Percentiles rank a stretch among this genome's conserved stretches.
These are phyloP conservation scores for Plectropomus leopardus DNA, from an alignment of 2,113 vertebrate species.

Conservation along the genomic window DNA sequence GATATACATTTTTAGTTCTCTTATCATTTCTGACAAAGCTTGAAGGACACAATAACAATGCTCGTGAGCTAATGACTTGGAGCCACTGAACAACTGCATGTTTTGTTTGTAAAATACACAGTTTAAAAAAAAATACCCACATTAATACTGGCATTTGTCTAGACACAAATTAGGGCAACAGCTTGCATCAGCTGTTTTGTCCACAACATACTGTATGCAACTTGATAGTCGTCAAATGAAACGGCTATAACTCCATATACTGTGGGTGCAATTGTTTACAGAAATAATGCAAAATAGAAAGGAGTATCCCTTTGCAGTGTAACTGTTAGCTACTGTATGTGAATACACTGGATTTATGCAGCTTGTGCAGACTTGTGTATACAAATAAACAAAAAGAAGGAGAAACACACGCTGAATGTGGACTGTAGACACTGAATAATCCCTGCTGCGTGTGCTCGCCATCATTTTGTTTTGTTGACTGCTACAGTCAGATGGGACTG, in stretches of 20 bases:
- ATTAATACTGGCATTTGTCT: slow-evolving; percentile 10
- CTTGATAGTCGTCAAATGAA: slow-evolving; percentile 35
- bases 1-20: slow-evolving; percentile 64
- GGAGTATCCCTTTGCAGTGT: slow-evolving; percentile 10
- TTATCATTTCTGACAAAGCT: slow-evolving; percentile 63
- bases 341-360: slow-evolving; percentile 33
- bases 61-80: slow-evolving; percentile 45
- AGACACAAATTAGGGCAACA: slow-evolving; percentile 12
- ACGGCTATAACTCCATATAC: slow-evolving; percentile 24
- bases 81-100: slow-evolving; percentile 27
- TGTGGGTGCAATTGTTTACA: slow-evolving; percentile 42
- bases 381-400: slow-evolving; percentile 20
- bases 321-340: slow-evolving; percentile 29
- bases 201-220: slow-evolving; percentile 27
- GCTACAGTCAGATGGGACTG: slow-evolving; percentile 33
- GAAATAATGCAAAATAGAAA: slow-evolving; percentile 32
- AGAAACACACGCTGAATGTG: slow-evolving; percentile 18
- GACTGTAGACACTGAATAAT: slow-evolving; percentile 34
- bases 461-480: slow-evolving; percentile 47
- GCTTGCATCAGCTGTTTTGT: slow-evolving; percentile 15
- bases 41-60: slow-evolving; percentile 71
- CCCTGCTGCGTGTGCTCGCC: slow-evolving; percentile 18
- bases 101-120: slow-evolving; percentile 16
- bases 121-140: slow-evolving; percentile 22
- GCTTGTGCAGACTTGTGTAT: not conserved